These are phyloP conservation scores for Coenonympha arcania DNA, from an alignment of 2,888 invertebrate genomes.

Conservation along the genomic window DNA sequence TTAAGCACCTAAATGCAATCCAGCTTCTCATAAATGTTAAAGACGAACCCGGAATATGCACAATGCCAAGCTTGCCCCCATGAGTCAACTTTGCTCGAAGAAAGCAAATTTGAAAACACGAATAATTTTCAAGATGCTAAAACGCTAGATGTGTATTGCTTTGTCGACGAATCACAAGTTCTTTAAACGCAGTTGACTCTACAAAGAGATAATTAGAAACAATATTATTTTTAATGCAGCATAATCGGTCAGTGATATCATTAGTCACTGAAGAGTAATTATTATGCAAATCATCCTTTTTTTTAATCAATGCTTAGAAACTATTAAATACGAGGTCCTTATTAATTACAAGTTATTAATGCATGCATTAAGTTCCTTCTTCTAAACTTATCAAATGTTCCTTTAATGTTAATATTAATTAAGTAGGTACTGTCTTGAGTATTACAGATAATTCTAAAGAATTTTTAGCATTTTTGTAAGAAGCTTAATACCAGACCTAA, in stretches of 20 bases:
- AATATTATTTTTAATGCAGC: slow-evolving; percentile 9
- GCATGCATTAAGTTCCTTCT: not conserved
- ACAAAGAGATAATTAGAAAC: slow-evolving; percentile 4
- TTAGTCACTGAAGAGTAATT: slow-evolving; percentile 15
- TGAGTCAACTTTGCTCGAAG: not conserved
- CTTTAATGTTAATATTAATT: no score
- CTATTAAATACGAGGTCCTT: slow-evolving; percentile 1
- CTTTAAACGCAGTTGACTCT: not conserved
- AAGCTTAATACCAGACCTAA: no score
- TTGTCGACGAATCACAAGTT: not conserved
- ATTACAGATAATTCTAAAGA: not conserved
- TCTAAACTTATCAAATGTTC: not conserved
- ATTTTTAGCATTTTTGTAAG: not conserved
- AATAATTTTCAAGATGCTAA: not conserved
- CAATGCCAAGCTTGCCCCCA: no score
- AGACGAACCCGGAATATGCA: no score
- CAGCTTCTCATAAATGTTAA: no score
- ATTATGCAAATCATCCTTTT: slow-evolving; percentile 14
- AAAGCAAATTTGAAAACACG: not conserved
- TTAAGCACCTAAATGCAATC: no score
- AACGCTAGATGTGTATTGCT: no score
- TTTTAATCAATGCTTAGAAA: not conserved
- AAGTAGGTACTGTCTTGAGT: not conserved
- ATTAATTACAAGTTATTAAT: slow-evolving; percentile 4
- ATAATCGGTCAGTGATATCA: slow-evolving; percentile 18